Evolutionary conservation across 2,113 vertebrate genomes (phyloP), one percentile per base, ranked within the genome.

Genomic region (Vanacampus margaritifer): DNA sequence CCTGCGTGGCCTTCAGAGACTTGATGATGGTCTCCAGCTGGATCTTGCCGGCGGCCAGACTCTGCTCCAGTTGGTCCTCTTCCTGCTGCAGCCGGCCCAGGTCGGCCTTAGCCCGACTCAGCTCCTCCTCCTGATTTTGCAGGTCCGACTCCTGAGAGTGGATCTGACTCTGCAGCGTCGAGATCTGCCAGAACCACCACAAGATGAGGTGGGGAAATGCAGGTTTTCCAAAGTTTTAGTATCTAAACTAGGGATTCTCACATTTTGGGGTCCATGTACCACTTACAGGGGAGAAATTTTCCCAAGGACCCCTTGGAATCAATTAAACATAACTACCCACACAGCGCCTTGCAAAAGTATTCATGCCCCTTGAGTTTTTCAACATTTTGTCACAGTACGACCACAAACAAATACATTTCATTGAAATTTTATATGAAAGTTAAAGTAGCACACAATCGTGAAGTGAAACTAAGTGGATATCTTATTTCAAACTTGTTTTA

Each of bases 1-100:
- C 96, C 69, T 99, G 97, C 0, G 97, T 99, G 51, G 95, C 94
- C 74, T 95, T 95, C 59, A 99, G 85, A 26, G 97, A 98, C 79
- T 94, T 97, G 73, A 98, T 95, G 77, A 99, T 98, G 67, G 97
- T 98, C 75, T 98, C 97, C 56, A 99, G 92, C 58, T 99, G 96
- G 41, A 93, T 93, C 62, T 94, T 95, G 9, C 97, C 97, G 0
- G 96, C 97, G 78, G 95, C 95, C 59, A 99, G 93, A 37, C 95
- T 98, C 89, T 98, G 97, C 74, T 98, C 97, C 46, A 99, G 88
- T 77, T 98, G 96, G 5, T 90, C 90, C 78, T 99, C 97, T 74
- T 99, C 97, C 68, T 97, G 95, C 83, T 98, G 96, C 5, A 99
- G 88, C 2, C 92, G 91, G 64, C 86, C 93, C 77, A 99, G 89